Evolutionary conservation across 2,797 vertebrate species (phyloP), one percentile per base, ranked within the genome.

Genomic region (Hyperoplus lanceolatus): DNA sequence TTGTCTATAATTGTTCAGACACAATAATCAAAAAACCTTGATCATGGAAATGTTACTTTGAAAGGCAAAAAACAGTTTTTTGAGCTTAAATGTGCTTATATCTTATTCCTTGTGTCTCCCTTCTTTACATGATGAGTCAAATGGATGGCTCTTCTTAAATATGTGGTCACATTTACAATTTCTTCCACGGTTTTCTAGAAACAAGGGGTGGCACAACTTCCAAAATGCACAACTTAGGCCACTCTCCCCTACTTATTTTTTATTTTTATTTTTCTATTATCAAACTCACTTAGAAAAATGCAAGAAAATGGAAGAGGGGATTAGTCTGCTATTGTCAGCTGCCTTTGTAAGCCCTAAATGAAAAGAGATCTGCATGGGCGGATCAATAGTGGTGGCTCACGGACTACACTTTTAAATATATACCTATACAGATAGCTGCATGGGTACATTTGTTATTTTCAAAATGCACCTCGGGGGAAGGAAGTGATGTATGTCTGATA

Each of bases 301-400:
- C 70, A 59, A 63, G 66, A 73, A 75, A 82, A 85, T 73, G 59
- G 73, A 83, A 80, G 79, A 70, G 46, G 72, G 85, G 76, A 91
- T 90, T 80, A 84, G 80, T 39, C 68, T 36, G 63, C 70, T 76
- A 79, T 84, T 86, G 85, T 87, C 89, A 83, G 83, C 74, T 80
- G 74, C 81, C 79, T 80, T 64, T 82, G 70, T 64, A 85, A 85
- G 57, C 79, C 82, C 82, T 51, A 49, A 65, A 74, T 79, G 79
- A 84, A 71, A 79, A 70, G 54, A 79, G 68, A 88, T 88, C 71
- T 83, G 82, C 80, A 89, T 73, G 75, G 71, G 79, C 14, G 11
- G 80, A 89, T 90, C 87, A 86, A 89, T 81, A 76, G 60, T 11
- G 29, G 18, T 42, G 73, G 70, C 83, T 89, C 70, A 58, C 70